phyloP scores from a whole-genome alignment of 2,797 vertebrate species.

The Sciaenops ocellatus region DNA sequence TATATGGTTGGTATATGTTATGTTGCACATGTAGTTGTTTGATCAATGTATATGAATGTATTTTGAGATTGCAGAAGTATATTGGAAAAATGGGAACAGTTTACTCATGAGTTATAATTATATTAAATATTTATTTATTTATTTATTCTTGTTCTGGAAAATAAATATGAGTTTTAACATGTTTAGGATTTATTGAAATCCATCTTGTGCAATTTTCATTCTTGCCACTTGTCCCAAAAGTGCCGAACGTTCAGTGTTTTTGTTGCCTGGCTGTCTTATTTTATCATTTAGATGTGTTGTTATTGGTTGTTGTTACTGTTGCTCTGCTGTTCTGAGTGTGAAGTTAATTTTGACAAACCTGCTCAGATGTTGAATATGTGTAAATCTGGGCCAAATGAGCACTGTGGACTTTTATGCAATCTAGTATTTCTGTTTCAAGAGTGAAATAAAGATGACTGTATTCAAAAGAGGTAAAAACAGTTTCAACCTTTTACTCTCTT shows the following conservation, averaged over 20 bases:
- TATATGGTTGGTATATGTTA: conserved; percentile 13
- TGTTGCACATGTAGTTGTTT: conserved; percentile 19
- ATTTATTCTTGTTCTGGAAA: not conserved
- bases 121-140: conserved; percentile 11
- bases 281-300: conserved; percentile 12
- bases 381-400: conserved; percentile 10
- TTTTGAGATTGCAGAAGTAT: not conserved
- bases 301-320: not conserved
- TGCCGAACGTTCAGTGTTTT: conserved; percentile 17
- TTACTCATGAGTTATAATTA: not conserved
- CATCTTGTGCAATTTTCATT: not conserved
- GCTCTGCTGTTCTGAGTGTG: not conserved
- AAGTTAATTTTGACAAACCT: not conserved
- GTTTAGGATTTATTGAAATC: not conserved
- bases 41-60: conserved; percentile 37
- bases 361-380: not conserved
- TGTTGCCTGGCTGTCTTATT: conserved; percentile 15
- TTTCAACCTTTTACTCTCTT: not conserved
- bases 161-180: not conserved
- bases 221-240: conserved; percentile 21
- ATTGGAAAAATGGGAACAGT: not conserved
- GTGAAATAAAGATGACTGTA: conserved; percentile 23
- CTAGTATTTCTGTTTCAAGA: not conserved
- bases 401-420: conserved; percentile 11
- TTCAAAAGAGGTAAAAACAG: not conserved